Evolutionary conservation across 2,113 vertebrate species (phyloP).

Genomic region (Scophthalmus maximus): DNA sequence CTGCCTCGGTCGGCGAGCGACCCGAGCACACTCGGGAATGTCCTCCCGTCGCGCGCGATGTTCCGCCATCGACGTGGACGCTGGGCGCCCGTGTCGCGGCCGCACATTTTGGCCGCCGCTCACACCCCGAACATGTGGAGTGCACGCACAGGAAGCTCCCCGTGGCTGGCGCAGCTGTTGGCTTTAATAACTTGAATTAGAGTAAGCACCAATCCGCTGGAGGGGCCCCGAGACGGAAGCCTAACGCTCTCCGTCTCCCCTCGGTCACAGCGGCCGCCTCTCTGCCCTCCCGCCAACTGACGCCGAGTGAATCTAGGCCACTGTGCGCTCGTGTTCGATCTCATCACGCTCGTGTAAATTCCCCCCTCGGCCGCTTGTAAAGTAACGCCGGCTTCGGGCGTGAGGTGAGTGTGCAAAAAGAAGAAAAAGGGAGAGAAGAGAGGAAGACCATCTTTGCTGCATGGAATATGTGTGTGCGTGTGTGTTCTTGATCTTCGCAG

Average conservation of each 20-base stretch:
- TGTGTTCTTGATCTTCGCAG: slow-evolving; percentile 58
- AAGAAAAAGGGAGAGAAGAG: too few relatives aligned
- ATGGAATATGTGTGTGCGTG: background rate
- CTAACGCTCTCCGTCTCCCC: slow-evolving; percentile 47
- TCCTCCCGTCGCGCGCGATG: slow-evolving; percentile 1
- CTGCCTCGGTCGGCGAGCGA: slow-evolving; percentile 10
- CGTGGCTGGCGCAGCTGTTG: slow-evolving; percentile 67
- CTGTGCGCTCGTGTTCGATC: slow-evolving; percentile 48
- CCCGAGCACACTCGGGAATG: slow-evolving; percentile 13
- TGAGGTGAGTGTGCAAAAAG: slow-evolving; percentile 40
- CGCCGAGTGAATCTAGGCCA: slow-evolving; percentile 62
- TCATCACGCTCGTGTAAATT: slow-evolving; percentile 53
- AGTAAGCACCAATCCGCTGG: slow-evolving; percentile 65
- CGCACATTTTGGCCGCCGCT: slow-evolving; percentile 38
- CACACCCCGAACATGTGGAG: slow-evolving; percentile 43
- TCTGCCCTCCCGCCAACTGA: slow-evolving; percentile 49
- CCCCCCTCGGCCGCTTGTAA: slow-evolving; percentile 23
- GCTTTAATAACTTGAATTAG: slow-evolving; percentile 74
- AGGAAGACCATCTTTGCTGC: too few relatives aligned
- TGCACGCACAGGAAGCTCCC: slow-evolving; percentile 40
- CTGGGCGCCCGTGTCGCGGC: slow-evolving; percentile 37
- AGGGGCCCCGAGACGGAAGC: slow-evolving; percentile 59
- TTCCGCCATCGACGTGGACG: slow-evolving; percentile 12
- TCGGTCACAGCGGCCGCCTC: slow-evolving; percentile 53
- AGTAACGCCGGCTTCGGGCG: slow-evolving; percentile 26